A percentile compares a stretch with the other conserved stretches of the same genome.
Conservation (phyloP, 2,113 vertebrate species). For the Turdus rufiventris region DNA sequence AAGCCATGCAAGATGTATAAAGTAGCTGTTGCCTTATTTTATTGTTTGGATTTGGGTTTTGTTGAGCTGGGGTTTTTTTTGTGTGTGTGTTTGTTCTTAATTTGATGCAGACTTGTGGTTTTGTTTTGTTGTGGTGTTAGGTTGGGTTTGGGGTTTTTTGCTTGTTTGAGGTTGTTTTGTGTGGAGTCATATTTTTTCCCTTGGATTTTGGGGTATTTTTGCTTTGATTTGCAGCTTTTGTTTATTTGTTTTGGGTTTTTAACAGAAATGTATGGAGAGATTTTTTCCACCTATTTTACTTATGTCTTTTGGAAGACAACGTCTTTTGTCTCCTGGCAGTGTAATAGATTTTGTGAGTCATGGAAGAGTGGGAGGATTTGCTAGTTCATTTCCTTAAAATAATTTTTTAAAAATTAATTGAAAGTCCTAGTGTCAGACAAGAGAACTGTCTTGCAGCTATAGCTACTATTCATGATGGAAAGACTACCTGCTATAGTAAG, state of each 20-base stretch:
- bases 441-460: background rate
- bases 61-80: accelerated
- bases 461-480: background rate
- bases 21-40: background rate
- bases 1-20: background rate
- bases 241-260: background rate
- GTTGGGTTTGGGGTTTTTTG: background rate
- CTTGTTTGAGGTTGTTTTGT: background rate
- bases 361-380: accelerated
- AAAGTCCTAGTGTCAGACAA: background rate
- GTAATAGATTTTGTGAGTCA: background rate
- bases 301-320: background rate
- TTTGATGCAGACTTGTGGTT: background rate
- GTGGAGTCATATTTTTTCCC: background rate
- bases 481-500: background rate
- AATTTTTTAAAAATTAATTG: background rate
- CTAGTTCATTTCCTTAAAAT: background rate
- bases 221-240: accelerated
- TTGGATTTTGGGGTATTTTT: background rate
- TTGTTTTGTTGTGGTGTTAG: background rate
- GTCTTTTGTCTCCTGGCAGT: background rate
- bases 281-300: background rate
- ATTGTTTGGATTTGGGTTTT: background rate
- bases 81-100: background rate
- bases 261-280: background rate